Evolutionary conservation across 2,113 vertebrate genomes (phyloP).

Genomic region (Cinclus mexicanus): DNA sequence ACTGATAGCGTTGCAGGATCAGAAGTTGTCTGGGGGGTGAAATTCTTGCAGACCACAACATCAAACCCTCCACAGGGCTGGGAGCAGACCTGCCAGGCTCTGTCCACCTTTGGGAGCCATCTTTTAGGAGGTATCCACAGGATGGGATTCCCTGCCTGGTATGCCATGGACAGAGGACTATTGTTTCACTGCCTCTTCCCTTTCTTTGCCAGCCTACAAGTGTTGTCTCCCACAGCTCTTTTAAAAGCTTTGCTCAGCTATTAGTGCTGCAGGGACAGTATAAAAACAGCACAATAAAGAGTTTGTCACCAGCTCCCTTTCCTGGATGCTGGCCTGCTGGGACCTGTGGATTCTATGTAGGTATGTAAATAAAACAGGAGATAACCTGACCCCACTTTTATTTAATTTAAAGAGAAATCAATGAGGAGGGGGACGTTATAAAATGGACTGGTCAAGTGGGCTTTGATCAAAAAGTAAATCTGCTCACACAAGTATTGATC

Average conservation of each 20-base stretch:
- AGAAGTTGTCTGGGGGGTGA: background rate
- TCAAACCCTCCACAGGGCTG: background rate
- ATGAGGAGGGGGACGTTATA: background rate
- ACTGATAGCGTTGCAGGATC: background rate
- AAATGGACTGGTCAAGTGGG: slow-evolving; percentile 34
- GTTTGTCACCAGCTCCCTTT: background rate
- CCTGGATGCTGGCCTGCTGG: background rate
- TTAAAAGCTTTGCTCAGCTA: background rate
- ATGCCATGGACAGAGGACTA: background rate
- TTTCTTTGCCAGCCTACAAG: background rate
- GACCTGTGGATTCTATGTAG: background rate
- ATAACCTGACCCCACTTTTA: slow-evolving; percentile 10
- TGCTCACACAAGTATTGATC: slow-evolving; percentile 31
- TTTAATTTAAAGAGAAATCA: slow-evolving; percentile 52
- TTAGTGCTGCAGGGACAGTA: background rate
- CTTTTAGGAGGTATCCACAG: background rate
- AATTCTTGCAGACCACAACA: background rate
- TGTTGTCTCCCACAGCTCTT: background rate
- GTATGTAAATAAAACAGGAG: slow-evolving; percentile 52
- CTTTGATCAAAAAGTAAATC: slow-evolving; percentile 65
- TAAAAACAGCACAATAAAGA: background rate
- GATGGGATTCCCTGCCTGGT: background rate
- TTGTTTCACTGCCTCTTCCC: background rate
- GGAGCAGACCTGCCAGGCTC: background rate
- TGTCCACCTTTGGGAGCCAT: background rate